Evolutionary conservation across 2,888 invertebrate species (phyloP), one percentile per base, ranked within the genome.

Genomic region (Apodemia hepburni): DNA sequence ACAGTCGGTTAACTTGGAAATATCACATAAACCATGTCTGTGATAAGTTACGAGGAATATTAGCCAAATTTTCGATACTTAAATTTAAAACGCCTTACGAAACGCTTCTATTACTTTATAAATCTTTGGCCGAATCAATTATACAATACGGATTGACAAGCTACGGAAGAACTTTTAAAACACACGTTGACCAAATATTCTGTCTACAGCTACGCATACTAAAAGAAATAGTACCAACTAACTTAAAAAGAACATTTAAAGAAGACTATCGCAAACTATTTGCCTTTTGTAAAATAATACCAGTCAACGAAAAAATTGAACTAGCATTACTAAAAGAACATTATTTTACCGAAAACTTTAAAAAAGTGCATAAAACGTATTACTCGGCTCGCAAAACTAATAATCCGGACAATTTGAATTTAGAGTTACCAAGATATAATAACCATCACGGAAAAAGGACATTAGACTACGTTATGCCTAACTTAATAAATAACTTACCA

Each of bases 11-110:
- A 4, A 66, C 49, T 42, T 62, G 62, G 64, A 59, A 54, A 17
- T 35, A 61, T 1, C 64, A 66, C 22, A 61, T 61, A 33, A 61
- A 61, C 17, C 3, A 51, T 7, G 54, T 63, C n/a, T 65, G 65
- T 45, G 59, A 64, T n/a, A 64, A 58, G 27, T 29, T 66, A 15
- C 58, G 66, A 60, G 57, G 12, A 17, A 64, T 64, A 42, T 49
- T 66, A 11, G 62, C 59, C 2, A 64, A 64, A 61, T 64, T 64
- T 58, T 59, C 61, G 9, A 17, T 64, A 35, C 42, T 62, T 18
- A 63, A 59, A 57, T n/a, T 57, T 12, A 64, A 62, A 61, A 59
- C 62, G 9, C 66, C 64, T 2, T 66, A 60, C n/a, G n/a, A 47
- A 47, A 47, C 47, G n/a, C 7, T 47, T n/a, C 3, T 47, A 47